phyloP scores from a whole-genome alignment of 2,888 invertebrate genomes.

The Leptopilina syphax region DNA sequence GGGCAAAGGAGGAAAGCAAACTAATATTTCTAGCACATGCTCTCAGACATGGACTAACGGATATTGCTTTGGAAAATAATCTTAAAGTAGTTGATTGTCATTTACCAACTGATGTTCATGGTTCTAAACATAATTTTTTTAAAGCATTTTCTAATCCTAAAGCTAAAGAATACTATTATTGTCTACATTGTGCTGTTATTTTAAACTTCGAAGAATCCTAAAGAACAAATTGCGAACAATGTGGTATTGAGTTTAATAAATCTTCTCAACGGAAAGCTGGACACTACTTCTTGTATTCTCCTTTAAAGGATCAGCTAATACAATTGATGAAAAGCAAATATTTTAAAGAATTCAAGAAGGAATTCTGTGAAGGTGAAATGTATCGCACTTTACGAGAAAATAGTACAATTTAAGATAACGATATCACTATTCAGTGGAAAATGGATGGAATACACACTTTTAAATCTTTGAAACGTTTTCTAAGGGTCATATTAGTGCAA shows the following conservation, averaged over 20 bases:
- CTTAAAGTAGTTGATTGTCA: slow-evolving; percentile 41
- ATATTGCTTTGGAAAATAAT: slow-evolving; percentile 35
- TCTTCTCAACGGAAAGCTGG: too few species aligned
- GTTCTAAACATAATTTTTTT: neutral
- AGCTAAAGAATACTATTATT: neutral
- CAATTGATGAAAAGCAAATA: slow-evolving; percentile 29
- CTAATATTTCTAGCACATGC: slow-evolving; percentile 36
- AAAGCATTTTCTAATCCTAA: neutral
- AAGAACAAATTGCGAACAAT: neutral
- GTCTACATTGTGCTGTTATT: neutral
- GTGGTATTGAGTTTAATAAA: too few species aligned
- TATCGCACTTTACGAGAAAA: slow-evolving; percentile 10
- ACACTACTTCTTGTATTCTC: neutral
- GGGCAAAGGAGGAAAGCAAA: slow-evolving; percentile 45
- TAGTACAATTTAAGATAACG: slow-evolving; percentile 15
- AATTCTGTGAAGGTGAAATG: neutral
- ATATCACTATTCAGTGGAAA: slow-evolving; percentile 38
- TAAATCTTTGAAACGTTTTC: neutral
- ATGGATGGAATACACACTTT: slow-evolving; percentile 23
- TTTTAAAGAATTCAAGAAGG: slow-evolving; percentile 16
- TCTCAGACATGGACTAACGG: neutral
- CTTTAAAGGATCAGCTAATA: slow-evolving; percentile 32
- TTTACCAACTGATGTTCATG: slow-evolving; percentile 24
- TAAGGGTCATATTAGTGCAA: neutral
- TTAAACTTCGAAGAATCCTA: neutral